Evolutionary conservation across 2,113 vertebrate genomes (phyloP), one percentile per base, ranked within the genome.

Genomic region (Electrona antarctica): DNA sequence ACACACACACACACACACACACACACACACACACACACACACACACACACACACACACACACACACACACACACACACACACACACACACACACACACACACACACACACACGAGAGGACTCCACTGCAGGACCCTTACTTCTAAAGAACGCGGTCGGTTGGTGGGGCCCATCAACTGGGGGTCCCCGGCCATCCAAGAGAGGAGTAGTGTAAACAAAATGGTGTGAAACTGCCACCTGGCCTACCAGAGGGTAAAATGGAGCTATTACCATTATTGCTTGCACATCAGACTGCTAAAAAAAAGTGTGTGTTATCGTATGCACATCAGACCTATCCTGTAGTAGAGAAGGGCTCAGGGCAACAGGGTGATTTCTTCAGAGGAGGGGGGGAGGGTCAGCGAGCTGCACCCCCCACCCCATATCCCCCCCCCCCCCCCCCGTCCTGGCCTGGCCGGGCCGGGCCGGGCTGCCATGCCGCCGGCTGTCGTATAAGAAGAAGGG

Each of bases 181-280:
- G 33, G 21, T 87, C 82, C 74, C 9, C 70, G 69, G 76, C 21
- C 81, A 68, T 85, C 78, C 84, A 41, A 41, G 48, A 81, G 77
- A 49, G 41, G 45, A 88, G 84, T 89, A 88, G 84, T 89, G 89
- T 87, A 88, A 90, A 90, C 88, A 86, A 89, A 70, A 82, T 78
- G 87, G 81, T 78, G 76, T 21, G 78, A 78, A 62, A 61, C 79
- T 81, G 77, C 33, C 84, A 81, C 67, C 63, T 80, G 67, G 82
- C 85, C 85, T 80, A 71, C 84, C 81, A 78, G 88, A 88, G 90
- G 84, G 78, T 80, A 61, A 57, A 21, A 70, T 63, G 77, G 52
- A 71, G 78, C 81, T 9, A 71, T 67, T 58, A 81, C 74, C 86
- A 83, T 56, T 41, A 70, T 60, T 74, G 85, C 52, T 87, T 74